Percentiles rank a stretch among this genome's conserved stretches.
phyloP scores from a whole-genome alignment of 2,113 vertebrate genomes.

The Seriola aureovittata region DNA sequence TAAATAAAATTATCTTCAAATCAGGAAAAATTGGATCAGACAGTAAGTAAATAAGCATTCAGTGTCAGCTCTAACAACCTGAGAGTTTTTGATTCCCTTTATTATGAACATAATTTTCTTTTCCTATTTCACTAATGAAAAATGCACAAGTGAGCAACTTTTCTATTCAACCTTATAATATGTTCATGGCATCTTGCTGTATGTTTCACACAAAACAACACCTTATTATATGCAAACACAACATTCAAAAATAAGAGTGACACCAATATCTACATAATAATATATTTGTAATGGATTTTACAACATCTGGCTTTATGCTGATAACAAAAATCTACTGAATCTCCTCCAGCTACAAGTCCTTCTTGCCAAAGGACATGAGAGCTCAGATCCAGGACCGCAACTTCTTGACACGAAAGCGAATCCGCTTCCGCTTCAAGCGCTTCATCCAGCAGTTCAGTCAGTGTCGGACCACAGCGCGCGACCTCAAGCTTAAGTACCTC shows the following conservation, averaged over 20 bases:
- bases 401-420: conserved; percentile 95
- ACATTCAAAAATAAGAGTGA: neutral
- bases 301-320: neutral
- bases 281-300: neutral
- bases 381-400: conserved; percentile 95
- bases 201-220: neutral
- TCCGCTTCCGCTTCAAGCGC: conserved; percentile 95
- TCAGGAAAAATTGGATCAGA: no score
- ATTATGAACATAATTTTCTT: no score
- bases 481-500: conserved; percentile 98
- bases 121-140: no score
- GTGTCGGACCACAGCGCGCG: conserved; percentile 92
- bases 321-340: neutral
- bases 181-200: neutral
- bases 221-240: neutral
- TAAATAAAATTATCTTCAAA: no score
- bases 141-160: neutral
- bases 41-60: no score
- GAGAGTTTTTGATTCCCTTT: no score
- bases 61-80: no score
- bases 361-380: conserved; percentile 93
- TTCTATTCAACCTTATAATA: neutral
- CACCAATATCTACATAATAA: neutral
- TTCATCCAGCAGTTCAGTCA: conserved; percentile 97
- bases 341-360: conserved; percentile 93